phyloP scores from a whole-genome alignment of 2,113 vertebrate genomes.

The Delphinus delphis region DNA sequence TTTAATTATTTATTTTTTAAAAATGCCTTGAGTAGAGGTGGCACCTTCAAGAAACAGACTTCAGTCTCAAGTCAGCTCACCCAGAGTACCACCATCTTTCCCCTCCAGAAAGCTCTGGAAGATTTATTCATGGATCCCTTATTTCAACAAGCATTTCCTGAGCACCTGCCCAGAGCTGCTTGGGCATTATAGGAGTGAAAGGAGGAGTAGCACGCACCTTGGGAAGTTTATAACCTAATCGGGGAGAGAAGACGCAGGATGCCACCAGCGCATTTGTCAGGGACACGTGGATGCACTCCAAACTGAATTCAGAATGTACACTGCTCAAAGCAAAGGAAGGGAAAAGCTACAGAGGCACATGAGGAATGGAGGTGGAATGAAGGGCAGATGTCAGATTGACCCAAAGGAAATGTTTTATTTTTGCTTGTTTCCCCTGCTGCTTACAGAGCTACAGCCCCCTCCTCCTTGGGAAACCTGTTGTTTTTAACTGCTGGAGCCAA shows the following conservation, averaged over 20 bases:
- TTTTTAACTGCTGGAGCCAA: slow-evolving; percentile 38
- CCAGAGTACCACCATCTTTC: not conserved
- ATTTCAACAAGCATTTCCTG: not conserved
- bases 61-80: not conserved
- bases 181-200: not conserved
- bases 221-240: not conserved
- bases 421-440: not conserved
- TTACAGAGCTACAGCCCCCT: not conserved
- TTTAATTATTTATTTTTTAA: too few relatives aligned
- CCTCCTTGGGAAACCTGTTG: slow-evolving; percentile 39
- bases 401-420: not conserved
- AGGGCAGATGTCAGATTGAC: not conserved
- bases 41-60: not conserved
- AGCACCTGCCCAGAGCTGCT: not conserved
- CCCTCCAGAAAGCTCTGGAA: not conserved
- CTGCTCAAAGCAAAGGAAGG: not conserved
- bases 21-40: not conserved
- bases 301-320: not conserved
- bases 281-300: not conserved
- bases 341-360: not conserved
- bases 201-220: not conserved
- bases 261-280: not conserved
- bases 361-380: not conserved
- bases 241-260: not conserved
- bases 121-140: not conserved